phyloP scores from a whole-genome alignment of 1,140 invertebrate species.

The Drosophila lacertosa region DNA sequence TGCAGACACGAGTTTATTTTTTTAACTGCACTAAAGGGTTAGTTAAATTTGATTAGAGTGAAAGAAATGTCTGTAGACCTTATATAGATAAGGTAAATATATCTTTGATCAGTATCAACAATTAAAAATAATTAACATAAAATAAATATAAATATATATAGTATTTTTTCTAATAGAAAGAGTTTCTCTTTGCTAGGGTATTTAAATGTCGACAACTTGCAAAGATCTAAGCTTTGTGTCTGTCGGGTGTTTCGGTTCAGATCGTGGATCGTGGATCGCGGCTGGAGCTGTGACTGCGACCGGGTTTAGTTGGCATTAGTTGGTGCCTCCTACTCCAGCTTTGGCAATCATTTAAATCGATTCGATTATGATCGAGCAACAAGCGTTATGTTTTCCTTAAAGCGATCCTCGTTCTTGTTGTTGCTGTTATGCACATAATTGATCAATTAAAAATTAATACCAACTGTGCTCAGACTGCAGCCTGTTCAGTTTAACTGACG shows the following conservation, averaged over 20 bases:
- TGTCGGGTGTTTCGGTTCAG: slow-evolving; percentile 15
- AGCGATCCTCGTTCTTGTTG: slow-evolving; percentile 29
- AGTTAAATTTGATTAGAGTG: too few relatives aligned
- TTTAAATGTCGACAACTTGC: too few relatives aligned
- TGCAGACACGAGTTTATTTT: slow-evolving; percentile 54
- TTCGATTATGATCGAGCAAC: slow-evolving; percentile 77
- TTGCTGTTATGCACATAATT: slow-evolving; percentile 54
- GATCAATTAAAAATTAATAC: slow-evolving; percentile 82
- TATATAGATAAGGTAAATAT: too few relatives aligned
- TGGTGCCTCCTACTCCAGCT: slow-evolving; percentile 21
- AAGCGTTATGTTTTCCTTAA: slow-evolving; percentile 69
- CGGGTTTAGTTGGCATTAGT: slow-evolving; percentile 43
- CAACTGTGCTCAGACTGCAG: slow-evolving; percentile 71
- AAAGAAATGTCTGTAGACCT: too few relatives aligned
- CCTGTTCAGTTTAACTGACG: slow-evolving; percentile 51
- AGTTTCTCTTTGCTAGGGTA: too few relatives aligned
- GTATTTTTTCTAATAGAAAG: too few relatives aligned
- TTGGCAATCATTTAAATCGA: slow-evolving; percentile 77
- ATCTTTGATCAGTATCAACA: too few relatives aligned
- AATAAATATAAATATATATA: too few relatives aligned
- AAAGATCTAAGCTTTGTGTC: neutral
- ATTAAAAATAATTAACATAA: too few relatives aligned
- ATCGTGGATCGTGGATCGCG: slow-evolving; percentile 34
- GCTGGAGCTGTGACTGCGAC: slow-evolving; percentile 14
- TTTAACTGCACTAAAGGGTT: too few relatives aligned